Base-by-base conservation (phyloP, 2,888 invertebrate species). In the Ommatoiulus sabulosus region DNA sequence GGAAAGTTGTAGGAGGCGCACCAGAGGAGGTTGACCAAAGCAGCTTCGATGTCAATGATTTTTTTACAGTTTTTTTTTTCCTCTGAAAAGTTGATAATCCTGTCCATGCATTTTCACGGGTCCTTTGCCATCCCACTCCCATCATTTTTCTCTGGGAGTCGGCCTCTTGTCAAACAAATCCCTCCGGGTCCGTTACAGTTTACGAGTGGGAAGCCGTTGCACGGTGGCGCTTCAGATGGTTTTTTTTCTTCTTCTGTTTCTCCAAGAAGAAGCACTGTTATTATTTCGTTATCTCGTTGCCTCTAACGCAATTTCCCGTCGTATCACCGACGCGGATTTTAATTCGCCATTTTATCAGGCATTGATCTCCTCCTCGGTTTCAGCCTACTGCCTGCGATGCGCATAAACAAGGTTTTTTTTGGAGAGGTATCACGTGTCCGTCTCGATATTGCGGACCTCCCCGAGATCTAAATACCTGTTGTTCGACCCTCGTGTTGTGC, bases 381-480 rank as follows among this genome's bases (percentile, higher is more conserved):
- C 63, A 63, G 63, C 63, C n/a, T 63, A 15, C 63, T 63, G 63
- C n/a, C 63, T n/a, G 20, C 20, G 63, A 17, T n/a, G n/a, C 3
- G 63, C 63, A n/a, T 63, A 63, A 63, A 52, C 15, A 15, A 52
- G 52, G n/a, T n/a, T 63, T 12, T 63, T 63, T 63, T 63, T 63
- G 5, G n/a, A 17, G 63, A 6, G 10, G 63, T 63, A 63, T 63
- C 63, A 63, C 63, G 63, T 63, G 63, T 63, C 63, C 63, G 63
- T 17, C 63, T 63, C 63, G 63, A 17, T 63, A 63, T 63, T 6
- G 63, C n/a, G 63, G 63, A 63, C 63, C 63, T 63, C 63, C 63
- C 63, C n/a, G 63, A 63, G 63, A 63, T 63, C 63, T 63, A 63
- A 63, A 63, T 63, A 63, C 63, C 63, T 63, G 63, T 63, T 63